Evolutionary conservation across 2,113 vertebrate genomes (phyloP), one percentile per base, ranked within the genome.

Genomic region (Chlamydotis undulata): DNA sequence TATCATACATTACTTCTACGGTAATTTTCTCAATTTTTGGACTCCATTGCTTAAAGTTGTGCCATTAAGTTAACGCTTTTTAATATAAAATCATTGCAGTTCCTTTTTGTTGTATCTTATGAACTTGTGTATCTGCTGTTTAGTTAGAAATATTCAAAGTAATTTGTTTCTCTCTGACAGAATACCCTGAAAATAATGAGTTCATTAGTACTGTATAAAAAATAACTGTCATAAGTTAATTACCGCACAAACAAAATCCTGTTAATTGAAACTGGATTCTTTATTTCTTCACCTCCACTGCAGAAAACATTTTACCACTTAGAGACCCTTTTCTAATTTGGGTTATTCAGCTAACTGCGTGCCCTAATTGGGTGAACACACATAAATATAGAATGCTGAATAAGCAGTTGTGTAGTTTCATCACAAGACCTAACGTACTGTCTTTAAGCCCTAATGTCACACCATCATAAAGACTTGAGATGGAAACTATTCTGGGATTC

Each of bases 141-240:
- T 67, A 79, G 49, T 35, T 89, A 78, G 57, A 90, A 93, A 57
- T 88, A 64, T 7, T 89, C 35, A 12, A 63, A 88, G 24, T 75
- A 71, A 67, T 52, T 83, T 86, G 7, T 67, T 96, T 91, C 41
- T 61, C 29, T 86, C 52, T 69, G 49, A 52, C 28, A 23, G 15
- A 83, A 86, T 86, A 37, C n/a, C 80, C 15, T 26, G 53, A 84
- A 90, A 93, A 93, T 84, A 64, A 88, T 78, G 71, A 92, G 21
- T 94, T 94, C 39, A 64, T 90, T 87, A 94, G 64, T 63, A 64
- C 14, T 29, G 12, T 63, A 43, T 89, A 53, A 5, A 53, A 60
- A 65, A 59, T 21, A 75, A 21, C 9, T 63, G 60, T 61, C 31
- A 70, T 19, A 92, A 89, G 75, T 90, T 89, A 90, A 92, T 86